A percentile compares a stretch with the other conserved stretches of the same genome.
These are phyloP conservation scores for Drosophila aldrichi DNA, from an alignment of 2,888 invertebrate genomes.

Conservation along the genomic window DNA sequence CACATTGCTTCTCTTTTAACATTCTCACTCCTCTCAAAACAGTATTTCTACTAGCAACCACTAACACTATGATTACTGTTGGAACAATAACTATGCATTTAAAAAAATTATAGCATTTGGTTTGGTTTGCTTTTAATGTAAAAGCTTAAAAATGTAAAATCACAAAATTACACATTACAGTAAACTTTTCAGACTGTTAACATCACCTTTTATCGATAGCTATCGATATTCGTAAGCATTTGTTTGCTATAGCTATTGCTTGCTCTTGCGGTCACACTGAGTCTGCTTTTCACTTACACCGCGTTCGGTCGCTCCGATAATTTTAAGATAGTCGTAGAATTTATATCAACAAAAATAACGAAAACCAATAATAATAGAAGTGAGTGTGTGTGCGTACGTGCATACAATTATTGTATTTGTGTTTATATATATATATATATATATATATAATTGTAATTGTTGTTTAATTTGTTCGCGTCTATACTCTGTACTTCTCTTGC, in stretches of 20 bases:
- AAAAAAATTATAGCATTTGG: too few relatives aligned
- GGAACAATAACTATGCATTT: too few relatives aligned
- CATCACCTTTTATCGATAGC: not conserved
- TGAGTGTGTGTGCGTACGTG: slow-evolving; percentile 26
- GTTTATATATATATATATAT: slow-evolving; percentile 2
- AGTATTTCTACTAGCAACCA: too few relatives aligned
- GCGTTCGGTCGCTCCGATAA: slow-evolving; percentile 66
- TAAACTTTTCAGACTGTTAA: not conserved
- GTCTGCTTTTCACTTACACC: slow-evolving; percentile 52
- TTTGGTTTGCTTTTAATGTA: not conserved
- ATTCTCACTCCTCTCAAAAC: not conserved
- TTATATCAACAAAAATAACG: slow-evolving; percentile 32
- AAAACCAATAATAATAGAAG: slow-evolving; percentile 6
- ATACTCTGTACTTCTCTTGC: slow-evolving; percentile 1
- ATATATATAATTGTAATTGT: slow-evolving; percentile 1
- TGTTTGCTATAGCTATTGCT: not conserved
- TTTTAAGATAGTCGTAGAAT: slow-evolving; percentile 67
- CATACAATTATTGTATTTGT: slow-evolving; percentile 20
- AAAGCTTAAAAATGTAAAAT: not conserved
- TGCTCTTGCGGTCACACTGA: slow-evolving; percentile 42
- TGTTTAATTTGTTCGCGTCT: slow-evolving; percentile 31
- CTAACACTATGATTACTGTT: too few relatives aligned
- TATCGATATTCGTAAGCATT: slow-evolving; percentile 9
- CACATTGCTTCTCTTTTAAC: not conserved
- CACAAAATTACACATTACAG: not conserved